Evolutionary conservation across 2,888 invertebrate genomes (phyloP).

Genomic region (Catocala nupta): DNA sequence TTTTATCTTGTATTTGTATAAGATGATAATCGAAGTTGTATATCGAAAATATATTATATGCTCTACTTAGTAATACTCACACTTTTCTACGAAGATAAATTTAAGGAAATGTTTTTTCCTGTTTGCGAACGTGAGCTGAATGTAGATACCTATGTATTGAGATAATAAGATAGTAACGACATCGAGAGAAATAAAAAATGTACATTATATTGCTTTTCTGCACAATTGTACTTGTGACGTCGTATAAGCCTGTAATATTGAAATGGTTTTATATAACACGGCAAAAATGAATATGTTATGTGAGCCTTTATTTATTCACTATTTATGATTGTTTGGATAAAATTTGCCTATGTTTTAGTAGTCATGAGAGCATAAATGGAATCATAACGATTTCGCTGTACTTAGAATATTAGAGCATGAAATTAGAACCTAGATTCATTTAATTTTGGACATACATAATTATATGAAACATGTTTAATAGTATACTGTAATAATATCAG

Average conservation of each 20-base stretch:
- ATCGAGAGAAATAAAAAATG: conserved; percentile 9
- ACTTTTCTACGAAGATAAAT: conserved; percentile 39
- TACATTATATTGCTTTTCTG: neutral
- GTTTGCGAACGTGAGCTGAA: conserved; percentile 44
- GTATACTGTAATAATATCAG: too few species aligned
- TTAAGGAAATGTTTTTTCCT: conserved; percentile 47
- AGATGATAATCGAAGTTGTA: conserved; percentile 19
- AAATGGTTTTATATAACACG: neutral
- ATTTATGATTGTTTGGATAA: too few species aligned
- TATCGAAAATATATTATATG: conserved; percentile 26
- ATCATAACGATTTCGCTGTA: too few species aligned
- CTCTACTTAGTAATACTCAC: conserved; percentile 27
- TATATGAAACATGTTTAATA: too few species aligned
- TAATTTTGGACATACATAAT: neutral
- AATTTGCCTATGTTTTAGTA: too few species aligned
- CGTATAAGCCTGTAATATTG: conserved; percentile 2
- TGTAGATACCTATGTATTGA: conserved; percentile 13
- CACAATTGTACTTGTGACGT: neutral
- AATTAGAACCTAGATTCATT: neutral
- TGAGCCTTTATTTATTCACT: too few species aligned
- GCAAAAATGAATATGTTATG: too few species aligned
- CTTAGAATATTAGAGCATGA: neutral
- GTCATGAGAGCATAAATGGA: too few species aligned
- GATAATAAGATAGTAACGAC: conserved; percentile 21
- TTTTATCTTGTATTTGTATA: conserved; percentile 13